Evolutionary conservation across 2,797 vertebrate genomes (phyloP), one percentile per base, ranked within the genome.

Genomic region (Hafferia zeledoni): DNA sequence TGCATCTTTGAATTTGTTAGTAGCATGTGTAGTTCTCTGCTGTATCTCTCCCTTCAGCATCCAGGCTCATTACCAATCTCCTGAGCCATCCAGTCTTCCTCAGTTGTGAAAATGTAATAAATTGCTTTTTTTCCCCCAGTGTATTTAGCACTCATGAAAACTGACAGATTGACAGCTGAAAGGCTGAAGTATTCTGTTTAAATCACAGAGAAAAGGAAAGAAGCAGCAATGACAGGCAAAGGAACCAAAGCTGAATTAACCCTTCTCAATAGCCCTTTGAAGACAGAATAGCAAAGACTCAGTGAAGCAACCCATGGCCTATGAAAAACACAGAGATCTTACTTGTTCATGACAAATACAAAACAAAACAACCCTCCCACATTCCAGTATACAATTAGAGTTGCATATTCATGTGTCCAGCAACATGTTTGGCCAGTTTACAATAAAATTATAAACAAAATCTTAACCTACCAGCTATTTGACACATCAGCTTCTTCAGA

Each of bases 61-160:
- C 69, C 47, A 63, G 49, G 41, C 82, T 92, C 76, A 67, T 88
- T 70, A 94, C 39, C 72, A 56, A 56, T 35, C 72, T 96, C 71
- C 55, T 3, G 7, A 95, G 59, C 72, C 52, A 83, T 55, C 57
- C 65, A 63, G 64, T 35, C 39, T 88, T 87, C 85, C 63, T 81
- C 84, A 91, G 79, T 90, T 88, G 89, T 76, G 67, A 91, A 95
- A 90, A 83, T 6, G 55, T 55, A 93, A 94, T 93, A 92, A 93
- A 93, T 87, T 79, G 57, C 31, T 10, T 94, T 93, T 93, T 92
- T 88, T 30, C 18, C 57, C 76, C 89, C 22, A 13, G 65, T 70
- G 84, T 90, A 94, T 93, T 95, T 93, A 94, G 55, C 39, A 31
- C 82, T 93, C 77, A 74, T 67, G 83, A 49, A 83, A 94, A 79